Evolutionary conservation across 2,797 vertebrate species (phyloP).

Genomic region (Simalia tracyae): DNA sequence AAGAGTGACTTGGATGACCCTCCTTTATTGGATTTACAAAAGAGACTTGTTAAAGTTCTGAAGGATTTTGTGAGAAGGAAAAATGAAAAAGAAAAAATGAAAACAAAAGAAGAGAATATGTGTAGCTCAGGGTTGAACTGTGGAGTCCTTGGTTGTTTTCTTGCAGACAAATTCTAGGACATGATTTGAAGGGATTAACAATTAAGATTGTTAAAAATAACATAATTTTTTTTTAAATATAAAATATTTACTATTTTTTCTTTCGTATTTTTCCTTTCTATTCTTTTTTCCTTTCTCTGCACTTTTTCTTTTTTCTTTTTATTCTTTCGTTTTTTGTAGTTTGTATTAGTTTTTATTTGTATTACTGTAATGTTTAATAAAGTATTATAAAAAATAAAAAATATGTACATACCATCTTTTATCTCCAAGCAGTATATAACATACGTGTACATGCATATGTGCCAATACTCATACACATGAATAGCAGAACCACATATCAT

Average conservation of each 20-base stretch:
- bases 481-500: too few species aligned
- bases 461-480: too few species aligned
- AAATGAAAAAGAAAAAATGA: neutral
- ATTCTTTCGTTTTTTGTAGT: neutral
- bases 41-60: neutral
- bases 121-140: too few species aligned
- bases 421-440: neutral
- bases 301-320: neutral
- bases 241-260: neutral
- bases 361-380: neutral
- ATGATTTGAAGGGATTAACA: neutral
- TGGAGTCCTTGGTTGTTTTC: too few species aligned
- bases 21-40: neutral
- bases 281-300: neutral
- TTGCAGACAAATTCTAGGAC: neutral
- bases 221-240: too few species aligned
- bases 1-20: neutral
- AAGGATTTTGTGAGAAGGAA: neutral
- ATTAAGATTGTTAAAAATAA: neutral
- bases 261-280: neutral
- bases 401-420: neutral
- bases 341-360: neutral
- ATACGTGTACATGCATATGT: too few species aligned
- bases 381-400: neutral
- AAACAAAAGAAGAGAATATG: neutral